Base-by-base conservation (phyloP, 2,797 vertebrate species). In the Paratrypauchen microcephalus region DNA sequence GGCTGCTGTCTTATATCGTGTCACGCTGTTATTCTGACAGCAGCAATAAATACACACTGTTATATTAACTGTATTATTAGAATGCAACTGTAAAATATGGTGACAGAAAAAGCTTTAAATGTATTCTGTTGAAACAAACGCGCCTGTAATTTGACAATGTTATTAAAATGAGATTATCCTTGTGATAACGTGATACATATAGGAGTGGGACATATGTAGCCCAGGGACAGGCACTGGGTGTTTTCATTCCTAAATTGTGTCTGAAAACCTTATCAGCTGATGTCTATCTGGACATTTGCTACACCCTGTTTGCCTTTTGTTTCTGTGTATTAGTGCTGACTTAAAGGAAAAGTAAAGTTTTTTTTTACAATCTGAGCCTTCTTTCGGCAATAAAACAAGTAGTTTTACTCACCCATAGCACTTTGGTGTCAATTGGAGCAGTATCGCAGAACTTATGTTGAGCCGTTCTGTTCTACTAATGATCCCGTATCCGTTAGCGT, bases 241-340 rank as follows among this genome's bases (percentile, higher is more conserved):
- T 74, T 72, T 75, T 65, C 68, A 60, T 48, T 71, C 54, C 72
- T 76, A 69, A 65, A 54, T 21, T 0, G 48, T 41, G 30, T 59
- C 54, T 61, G 81, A 80, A 78, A 68, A 9, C 16, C 23, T 61
- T 55, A 28, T 54, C 32, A 75, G 64, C 83, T 86, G 79, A 86
- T 84, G 84, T 78, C 62, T 15, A 47, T 62, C 68, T 16, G 30
- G 47, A 28, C 39, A 55, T 66, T 54, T 65, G 76, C 62, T 70
- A 70, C 62, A 60, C 66, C 62, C 64, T 67, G 58, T 71, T 76
- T 75, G 74, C 73, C 57, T 75, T 77, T 57, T 55, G 32, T 36
- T 23, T 23, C 52, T 26, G 15, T 15, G 13, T 32, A 18, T 50
- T 48, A 19, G 26, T 50, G 63, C 28, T 28, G 47, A 52, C 24